Base-by-base conservation (phyloP, 2,113 vertebrate species). In the Tetraodon nigroviridis region DNA sequence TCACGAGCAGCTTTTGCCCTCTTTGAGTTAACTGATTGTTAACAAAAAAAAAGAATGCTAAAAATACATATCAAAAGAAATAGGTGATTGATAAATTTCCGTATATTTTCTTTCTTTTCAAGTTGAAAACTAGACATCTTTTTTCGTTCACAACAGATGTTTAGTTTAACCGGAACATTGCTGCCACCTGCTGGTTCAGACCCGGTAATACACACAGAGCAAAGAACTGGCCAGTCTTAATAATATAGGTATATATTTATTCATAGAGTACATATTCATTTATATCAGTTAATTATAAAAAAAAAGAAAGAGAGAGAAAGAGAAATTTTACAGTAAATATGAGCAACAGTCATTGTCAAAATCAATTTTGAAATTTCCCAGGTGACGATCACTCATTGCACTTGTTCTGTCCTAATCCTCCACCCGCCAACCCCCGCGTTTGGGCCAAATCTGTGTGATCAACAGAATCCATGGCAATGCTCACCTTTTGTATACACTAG, bases 181-280 rank as follows among this genome's bases (percentile, higher is more conserved):
- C 48, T 80, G 68, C 86, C 80, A 76, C 46, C 86, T 87, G 64
- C 59, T 77, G 86, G 32, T 51, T 46, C 44, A 46, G 6, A 27
- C 24, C n/a, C 6, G 11, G 4, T 46, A 2, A 16, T 46, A n/a
- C 1, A 1, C 49, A 29, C 1, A 2, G 17, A 7, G 58, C 13
- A 60, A 52, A 68, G 60, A 79, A 68, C 18, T 17, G 54, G 81
- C 51, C 82, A 63, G 57, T 79, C 64, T 90, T 90, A 91, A 91
- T 90, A 91, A 91, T 91, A 90, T 90, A 91, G 85, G 87, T 89
- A 91, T 91, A 91, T 90, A 89, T 90, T 91, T 91, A 91, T 90
- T 90, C 83, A 88, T 91, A 89, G n/a, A 81, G 71, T 87, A 89
- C 87, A 86, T 89, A 83, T 87, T 89, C 78, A 89, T 89, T 89